phyloP scores from a whole-genome alignment of 2,797 vertebrate species.

The Spheniscus humboldti region DNA sequence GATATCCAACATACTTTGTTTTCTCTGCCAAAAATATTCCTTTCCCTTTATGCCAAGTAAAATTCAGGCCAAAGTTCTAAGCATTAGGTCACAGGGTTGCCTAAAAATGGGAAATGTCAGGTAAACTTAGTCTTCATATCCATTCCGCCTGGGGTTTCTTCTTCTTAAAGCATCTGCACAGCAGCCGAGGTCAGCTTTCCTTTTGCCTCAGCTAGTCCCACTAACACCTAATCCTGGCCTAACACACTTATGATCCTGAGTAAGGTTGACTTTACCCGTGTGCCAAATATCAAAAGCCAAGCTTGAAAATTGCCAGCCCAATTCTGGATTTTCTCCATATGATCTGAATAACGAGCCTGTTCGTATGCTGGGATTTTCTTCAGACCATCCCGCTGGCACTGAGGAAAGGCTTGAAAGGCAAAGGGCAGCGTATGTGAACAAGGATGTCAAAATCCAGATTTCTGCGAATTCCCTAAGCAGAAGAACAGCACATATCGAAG shows the following conservation, averaged over 20 bases:
- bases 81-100: not conserved
- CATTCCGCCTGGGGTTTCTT: not conserved
- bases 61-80: not conserved
- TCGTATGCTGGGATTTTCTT: not conserved
- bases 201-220: not conserved
- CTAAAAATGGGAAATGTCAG: not conserved
- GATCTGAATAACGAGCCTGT: not conserved
- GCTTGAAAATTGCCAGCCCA: not conserved
- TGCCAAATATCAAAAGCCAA: not conserved
- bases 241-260: not conserved
- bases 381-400: not conserved
- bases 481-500: not conserved
- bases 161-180: not conserved
- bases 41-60: not conserved
- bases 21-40: not conserved
- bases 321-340: not conserved
- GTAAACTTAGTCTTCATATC: not conserved
- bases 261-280: not conserved
- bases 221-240: not conserved
- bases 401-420: not conserved
- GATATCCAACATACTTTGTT: not conserved
- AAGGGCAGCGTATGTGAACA: not conserved
- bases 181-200: not conserved
- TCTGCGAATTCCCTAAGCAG: not conserved
- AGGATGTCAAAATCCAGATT: conserved; percentile 6